Conservation (phyloP, 2,797 vertebrate species). For the Chromis chromis region DNA sequence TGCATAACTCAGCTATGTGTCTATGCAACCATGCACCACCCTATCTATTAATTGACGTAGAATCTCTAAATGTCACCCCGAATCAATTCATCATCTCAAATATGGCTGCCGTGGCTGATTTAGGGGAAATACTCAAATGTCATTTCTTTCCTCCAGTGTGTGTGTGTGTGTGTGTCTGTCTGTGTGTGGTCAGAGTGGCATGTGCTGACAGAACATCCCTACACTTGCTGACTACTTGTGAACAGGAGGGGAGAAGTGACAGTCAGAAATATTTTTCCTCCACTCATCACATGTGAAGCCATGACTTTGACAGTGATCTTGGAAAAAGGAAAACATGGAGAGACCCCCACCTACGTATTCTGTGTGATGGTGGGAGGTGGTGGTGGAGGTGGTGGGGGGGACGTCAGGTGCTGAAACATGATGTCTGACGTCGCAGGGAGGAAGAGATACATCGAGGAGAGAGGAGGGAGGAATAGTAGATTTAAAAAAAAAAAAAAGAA, state of each 20-base stretch:
- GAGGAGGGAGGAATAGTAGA: slow-evolving; percentile 56
- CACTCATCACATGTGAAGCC: slow-evolving; percentile 51
- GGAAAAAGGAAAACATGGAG: slow-evolving; percentile 40
- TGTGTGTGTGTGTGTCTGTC: slow-evolving; percentile 22
- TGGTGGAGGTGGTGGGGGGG: slow-evolving; percentile 6
- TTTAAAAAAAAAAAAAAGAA: slow-evolving; percentile 36
- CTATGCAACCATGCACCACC: neutral
- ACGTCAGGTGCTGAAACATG: slow-evolving; percentile 19
- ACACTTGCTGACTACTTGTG: slow-evolving; percentile 68
- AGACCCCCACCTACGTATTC: slow-evolving; percentile 36
- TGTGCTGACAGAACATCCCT: slow-evolving; percentile 72
- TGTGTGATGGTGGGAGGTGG: slow-evolving; percentile 21
- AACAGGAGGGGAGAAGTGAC: slow-evolving; percentile 62
- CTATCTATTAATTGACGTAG: slow-evolving; percentile 19
- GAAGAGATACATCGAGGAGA: slow-evolving; percentile 16
- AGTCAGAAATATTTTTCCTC: slow-evolving; percentile 52
- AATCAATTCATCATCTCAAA: slow-evolving; percentile 47
- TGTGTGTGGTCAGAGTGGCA: slow-evolving; percentile 49
- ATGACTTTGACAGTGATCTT: slow-evolving; percentile 70
- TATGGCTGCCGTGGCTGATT: slow-evolving; percentile 36
- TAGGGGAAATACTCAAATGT: slow-evolving; percentile 58
- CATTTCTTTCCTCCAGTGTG: slow-evolving; percentile 49
- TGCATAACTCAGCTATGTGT: neutral
- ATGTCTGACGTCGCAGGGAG: slow-evolving; percentile 53
- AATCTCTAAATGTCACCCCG: slow-evolving; percentile 51